phyloP scores from a whole-genome alignment of 2,888 invertebrate genomes.

The Nemotelus pantherinus region DNA sequence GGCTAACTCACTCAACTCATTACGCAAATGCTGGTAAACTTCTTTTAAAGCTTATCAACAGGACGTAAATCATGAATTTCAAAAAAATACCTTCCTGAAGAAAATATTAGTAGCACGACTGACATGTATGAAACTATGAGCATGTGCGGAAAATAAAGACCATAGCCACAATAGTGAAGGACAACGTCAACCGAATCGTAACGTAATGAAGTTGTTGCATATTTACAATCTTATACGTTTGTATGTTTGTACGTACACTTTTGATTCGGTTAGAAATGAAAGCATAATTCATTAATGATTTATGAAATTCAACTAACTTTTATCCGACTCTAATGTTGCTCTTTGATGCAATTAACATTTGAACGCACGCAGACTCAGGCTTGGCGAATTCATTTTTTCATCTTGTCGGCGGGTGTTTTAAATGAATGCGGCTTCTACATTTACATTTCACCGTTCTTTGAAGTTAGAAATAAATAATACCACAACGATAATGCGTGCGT shows the following conservation, averaged over 20 bases:
- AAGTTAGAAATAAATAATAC: no score
- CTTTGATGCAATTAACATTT: constrained; percentile 22
- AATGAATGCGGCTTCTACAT: background rate
- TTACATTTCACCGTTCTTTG: background rate
- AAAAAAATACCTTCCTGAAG: constrained; percentile 4
- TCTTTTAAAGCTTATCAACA: constrained; percentile 22
- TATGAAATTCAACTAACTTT: constrained; percentile 54
- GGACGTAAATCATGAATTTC: constrained; percentile 25
- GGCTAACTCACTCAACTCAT: no score
- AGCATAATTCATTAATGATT: constrained; percentile 59
- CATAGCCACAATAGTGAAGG: background rate
- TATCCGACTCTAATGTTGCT: constrained; percentile 2
- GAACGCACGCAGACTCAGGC: constrained; percentile 13
- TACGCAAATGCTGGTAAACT: background rate
- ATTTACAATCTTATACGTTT: background rate
- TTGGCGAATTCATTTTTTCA: no score
- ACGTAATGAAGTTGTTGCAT: constrained; percentile 23
- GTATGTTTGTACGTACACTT: background rate
- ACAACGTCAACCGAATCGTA: constrained; percentile 13
- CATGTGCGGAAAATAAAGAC: constrained; percentile 3
- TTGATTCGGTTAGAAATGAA: constrained; percentile 52
- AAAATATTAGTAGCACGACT: background rate
- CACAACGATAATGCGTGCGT: no score
- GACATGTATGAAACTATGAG: background rate
- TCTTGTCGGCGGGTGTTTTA: background rate